phyloP scores from a whole-genome alignment of 2,888 invertebrate species.

The Chymomyza procnemis region DNA sequence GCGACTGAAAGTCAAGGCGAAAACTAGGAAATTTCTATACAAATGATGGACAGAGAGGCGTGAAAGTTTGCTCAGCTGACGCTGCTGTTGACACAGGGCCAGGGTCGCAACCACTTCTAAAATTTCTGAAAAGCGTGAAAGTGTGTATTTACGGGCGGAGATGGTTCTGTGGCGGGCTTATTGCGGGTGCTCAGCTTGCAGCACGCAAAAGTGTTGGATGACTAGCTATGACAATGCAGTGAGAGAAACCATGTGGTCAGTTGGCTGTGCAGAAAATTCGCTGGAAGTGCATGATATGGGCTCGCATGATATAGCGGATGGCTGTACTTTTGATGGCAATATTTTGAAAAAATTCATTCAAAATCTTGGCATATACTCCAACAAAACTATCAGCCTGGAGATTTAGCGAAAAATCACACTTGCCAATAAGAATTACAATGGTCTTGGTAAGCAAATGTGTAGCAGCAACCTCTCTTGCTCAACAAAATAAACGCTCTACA shows the following conservation, averaged over 20 bases:
- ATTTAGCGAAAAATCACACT: too few species aligned
- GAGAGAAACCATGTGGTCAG: not conserved
- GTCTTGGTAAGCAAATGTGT: too few species aligned
- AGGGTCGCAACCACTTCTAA: conserved; percentile 46
- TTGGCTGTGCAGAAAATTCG: too few species aligned
- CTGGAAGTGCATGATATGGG: too few species aligned
- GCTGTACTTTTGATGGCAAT: too few species aligned
- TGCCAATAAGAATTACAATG: too few species aligned
- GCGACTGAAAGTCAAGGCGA: conserved; percentile 55
- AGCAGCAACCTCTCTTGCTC: too few species aligned
- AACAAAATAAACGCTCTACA: too few species aligned
- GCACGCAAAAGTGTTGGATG: conserved; percentile 30
- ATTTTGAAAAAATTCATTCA: too few species aligned
- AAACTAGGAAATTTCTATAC: conserved; percentile 17
- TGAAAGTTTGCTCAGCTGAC: conserved; percentile 34
- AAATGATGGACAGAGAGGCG: conserved; percentile 26
- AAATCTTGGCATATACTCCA: too few species aligned
- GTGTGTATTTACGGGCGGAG: not conserved
- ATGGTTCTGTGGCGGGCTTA: not conserved
- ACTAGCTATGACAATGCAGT: conserved; percentile 31
- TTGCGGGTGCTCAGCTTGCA: not conserved
- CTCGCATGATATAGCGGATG: too few species aligned
- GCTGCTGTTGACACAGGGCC: conserved; percentile 54
- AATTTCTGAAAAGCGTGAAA: conserved; percentile 47
- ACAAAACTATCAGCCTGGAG: too few species aligned